These are phyloP conservation scores for Homalodisca vitripennis DNA, from an alignment of 1,140 invertebrate species.

Conservation along the genomic window DNA sequence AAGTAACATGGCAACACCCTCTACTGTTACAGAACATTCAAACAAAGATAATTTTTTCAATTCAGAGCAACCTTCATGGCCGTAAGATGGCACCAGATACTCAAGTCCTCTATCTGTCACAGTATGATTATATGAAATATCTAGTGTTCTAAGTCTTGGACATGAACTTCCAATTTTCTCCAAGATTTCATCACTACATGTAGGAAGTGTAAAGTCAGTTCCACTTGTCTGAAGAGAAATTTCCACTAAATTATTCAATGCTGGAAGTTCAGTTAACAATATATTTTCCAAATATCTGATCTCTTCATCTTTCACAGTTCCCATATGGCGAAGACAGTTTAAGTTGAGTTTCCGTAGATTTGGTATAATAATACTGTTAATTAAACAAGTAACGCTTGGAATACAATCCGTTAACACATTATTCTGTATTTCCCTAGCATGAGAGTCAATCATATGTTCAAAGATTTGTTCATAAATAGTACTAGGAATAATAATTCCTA, in stretches of 20 bases:
- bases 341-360: slow-evolving; percentile 11
- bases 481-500: background rate
- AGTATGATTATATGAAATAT: slow-evolving; percentile 19
- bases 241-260: slow-evolving; percentile 12
- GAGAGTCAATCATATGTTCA: background rate
- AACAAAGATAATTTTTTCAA: slow-evolving; percentile 13
- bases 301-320: slow-evolving; percentile 12
- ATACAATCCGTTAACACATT: background rate
- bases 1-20: background rate
- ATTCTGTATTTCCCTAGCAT: background rate
- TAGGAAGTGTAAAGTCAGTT: slow-evolving; percentile 16
- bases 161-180: slow-evolving; percentile 18
- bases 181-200: slow-evolving; percentile 18
- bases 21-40: slow-evolving; percentile 14
- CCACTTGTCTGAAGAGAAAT: slow-evolving; percentile 12
- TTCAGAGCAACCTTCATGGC: background rate
- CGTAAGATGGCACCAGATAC: background rate
- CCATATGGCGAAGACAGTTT: slow-evolving; percentile 11
- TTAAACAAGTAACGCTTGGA: background rate
- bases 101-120: slow-evolving; percentile 5
- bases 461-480: slow-evolving; percentile 12
- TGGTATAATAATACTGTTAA: slow-evolving; percentile 2
- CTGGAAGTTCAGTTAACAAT: background rate
- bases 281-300: slow-evolving; percentile 14
- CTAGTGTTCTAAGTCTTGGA: background rate